These are phyloP conservation scores for Falco naumanni DNA, from an alignment of 2,797 vertebrate species.

Conservation along the genomic window DNA sequence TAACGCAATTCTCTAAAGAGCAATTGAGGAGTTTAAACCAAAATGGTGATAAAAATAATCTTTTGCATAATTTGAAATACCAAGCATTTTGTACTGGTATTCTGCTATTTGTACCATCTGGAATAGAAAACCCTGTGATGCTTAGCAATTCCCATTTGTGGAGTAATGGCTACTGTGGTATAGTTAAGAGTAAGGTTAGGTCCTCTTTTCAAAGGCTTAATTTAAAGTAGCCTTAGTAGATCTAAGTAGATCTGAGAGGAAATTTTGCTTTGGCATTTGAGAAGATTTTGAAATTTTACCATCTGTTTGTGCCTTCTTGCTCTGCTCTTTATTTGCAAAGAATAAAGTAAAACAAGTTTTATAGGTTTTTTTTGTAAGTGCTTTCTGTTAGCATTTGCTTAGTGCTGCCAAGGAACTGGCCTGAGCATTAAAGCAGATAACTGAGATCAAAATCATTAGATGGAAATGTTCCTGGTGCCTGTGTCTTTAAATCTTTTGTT, in stretches of 20 bases:
- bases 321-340: background rate
- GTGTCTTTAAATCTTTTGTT: background rate
- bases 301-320: background rate
- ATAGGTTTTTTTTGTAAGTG: background rate
- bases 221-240: background rate
- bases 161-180: background rate
- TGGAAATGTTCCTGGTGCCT: background rate
- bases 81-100: background rate
- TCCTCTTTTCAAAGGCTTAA: background rate
- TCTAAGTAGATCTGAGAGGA: background rate
- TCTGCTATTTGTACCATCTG: constrained; percentile 1
- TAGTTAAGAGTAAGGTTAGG: background rate
- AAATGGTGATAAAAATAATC: background rate
- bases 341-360: background rate
- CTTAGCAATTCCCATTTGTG: background rate
- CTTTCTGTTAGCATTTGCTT: background rate
- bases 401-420: background rate
- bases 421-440: background rate
- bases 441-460: background rate
- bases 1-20: background rate
- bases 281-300: background rate
- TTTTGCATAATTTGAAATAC: background rate
- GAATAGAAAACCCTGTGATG: background rate
- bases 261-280: background rate
- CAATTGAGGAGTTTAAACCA: background rate